Conservation (phyloP, 2,797 vertebrate species). For the Danio kyathit region DNA sequence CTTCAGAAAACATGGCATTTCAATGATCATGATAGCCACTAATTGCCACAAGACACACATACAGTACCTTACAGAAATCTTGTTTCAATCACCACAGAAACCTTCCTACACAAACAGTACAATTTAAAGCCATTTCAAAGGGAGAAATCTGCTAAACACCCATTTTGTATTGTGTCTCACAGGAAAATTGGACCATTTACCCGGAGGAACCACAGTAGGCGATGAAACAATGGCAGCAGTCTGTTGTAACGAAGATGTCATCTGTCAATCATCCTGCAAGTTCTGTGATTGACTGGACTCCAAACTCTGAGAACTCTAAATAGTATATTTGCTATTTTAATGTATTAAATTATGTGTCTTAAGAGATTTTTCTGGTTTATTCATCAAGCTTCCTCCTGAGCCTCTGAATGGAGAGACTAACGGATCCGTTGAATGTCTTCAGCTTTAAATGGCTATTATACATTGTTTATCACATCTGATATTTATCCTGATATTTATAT, state of each 20-base stretch:
- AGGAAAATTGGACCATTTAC: conserved; percentile 47
- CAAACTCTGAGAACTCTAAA: conserved; percentile 77
- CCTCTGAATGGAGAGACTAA: conserved; percentile 71
- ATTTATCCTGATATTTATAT: conserved; percentile 67
- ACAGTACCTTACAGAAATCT: neutral
- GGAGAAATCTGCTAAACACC: conserved; percentile 31
- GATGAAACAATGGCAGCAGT: conserved; percentile 70
- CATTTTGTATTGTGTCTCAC: conserved; percentile 31
- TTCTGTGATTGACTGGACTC: conserved; percentile 83
- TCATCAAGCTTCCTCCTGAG: conserved; percentile 62
- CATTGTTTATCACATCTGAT: conserved; percentile 63
- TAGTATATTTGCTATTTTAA: conserved; percentile 79
- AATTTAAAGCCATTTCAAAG: conserved; percentile 32
- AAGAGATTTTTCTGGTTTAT: conserved; percentile 70
- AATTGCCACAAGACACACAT: too few relatives aligned
- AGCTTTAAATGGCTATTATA: conserved; percentile 60
- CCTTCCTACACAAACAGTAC: conserved; percentile 45
- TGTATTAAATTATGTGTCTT: conserved; percentile 71
- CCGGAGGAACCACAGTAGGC: conserved; percentile 72
- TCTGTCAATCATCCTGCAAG: conserved; percentile 76
- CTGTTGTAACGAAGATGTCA: conserved; percentile 74
- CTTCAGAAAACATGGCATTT: too few relatives aligned
- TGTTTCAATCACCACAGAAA: conserved; percentile 27
- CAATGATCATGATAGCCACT: too few relatives aligned
- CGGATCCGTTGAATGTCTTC: conserved; percentile 61